Evolutionary conservation across 2,797 vertebrate genomes (phyloP).

Genomic region (Lepidocolaptes lacrymiger): DNA sequence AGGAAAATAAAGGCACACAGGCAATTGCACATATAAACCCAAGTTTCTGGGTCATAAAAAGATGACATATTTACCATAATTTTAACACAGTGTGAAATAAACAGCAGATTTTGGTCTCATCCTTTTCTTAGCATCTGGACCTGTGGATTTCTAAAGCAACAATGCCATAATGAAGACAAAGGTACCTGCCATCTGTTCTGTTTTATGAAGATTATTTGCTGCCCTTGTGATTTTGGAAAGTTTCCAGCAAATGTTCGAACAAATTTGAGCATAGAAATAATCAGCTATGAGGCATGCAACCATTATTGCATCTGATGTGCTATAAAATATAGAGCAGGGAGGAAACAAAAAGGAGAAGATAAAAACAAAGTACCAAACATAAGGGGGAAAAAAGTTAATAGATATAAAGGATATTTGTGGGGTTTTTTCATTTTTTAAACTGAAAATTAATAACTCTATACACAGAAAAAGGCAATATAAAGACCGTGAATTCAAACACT

Average conservation of each 20-base stretch:
- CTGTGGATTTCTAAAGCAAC: conserved; percentile 3
- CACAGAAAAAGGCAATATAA: neutral
- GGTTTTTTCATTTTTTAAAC: neutral
- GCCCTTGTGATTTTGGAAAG: neutral
- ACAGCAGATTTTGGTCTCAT: neutral
- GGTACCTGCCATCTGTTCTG: conserved; percentile 13
- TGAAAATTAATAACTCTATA: neutral
- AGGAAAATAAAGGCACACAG: neutral
- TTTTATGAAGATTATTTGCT: conserved; percentile 28
- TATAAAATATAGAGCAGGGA: neutral
- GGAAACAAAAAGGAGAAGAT: neutral
- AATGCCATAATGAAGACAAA: conserved; percentile 14
- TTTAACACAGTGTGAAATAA: neutral
- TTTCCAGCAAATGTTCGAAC: conserved; percentile 3
- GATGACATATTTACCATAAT: neutral
- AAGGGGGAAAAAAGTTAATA: neutral
- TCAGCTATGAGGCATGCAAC: neutral
- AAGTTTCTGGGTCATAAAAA: neutral
- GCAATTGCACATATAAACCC: neutral
- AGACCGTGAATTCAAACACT: neutral
- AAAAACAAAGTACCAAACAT: neutral
- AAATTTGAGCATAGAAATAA: neutral
- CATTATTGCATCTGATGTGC: neutral
- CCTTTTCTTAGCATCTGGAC: neutral
- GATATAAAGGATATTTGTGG: neutral